Conservation (phyloP, 2,888 invertebrate species). For the Caradrina clavipalpis region DNA sequence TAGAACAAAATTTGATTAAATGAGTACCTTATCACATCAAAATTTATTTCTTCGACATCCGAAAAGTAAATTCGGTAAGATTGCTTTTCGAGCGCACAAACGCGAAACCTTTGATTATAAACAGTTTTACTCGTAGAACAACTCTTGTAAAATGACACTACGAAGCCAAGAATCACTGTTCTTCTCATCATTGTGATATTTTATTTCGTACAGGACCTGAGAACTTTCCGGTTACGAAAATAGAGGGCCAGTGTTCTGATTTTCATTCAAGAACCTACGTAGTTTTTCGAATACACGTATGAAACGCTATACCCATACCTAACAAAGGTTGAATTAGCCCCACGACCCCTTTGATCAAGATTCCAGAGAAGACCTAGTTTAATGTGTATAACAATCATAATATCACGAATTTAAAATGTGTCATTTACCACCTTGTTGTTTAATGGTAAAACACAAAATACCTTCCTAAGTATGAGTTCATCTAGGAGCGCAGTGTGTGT, state of each 20-base stretch:
- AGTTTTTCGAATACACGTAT: too few relatives aligned
- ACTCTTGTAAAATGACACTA: not conserved
- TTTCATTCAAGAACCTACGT: too few relatives aligned
- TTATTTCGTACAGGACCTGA: too few relatives aligned
- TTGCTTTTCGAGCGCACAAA: not conserved
- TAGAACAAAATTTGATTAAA: not conserved
- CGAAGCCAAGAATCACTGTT: too few relatives aligned
- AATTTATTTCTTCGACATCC: too few relatives aligned
- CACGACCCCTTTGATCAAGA: too few relatives aligned
- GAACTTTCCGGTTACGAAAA: too few relatives aligned
- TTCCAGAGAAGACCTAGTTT: not conserved
- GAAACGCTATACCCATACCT: too few relatives aligned
- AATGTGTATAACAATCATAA: too few relatives aligned
- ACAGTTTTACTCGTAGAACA: not conserved
- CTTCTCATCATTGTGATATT: too few relatives aligned
- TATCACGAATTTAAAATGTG: not conserved
- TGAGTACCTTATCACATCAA: not conserved
- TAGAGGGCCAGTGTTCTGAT: too few relatives aligned
- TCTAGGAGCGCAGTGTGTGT: constrained; percentile 49
- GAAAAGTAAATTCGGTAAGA: not conserved
- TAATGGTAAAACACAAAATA: constrained; percentile 1
- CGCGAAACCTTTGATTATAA: not conserved
- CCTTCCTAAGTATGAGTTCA: constrained; percentile 15
- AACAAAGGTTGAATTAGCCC: too few relatives aligned
- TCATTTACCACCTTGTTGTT: not conserved